A percentile compares a stretch with the other conserved stretches of the same genome.
phyloP scores from a whole-genome alignment of 2,888 invertebrate species.

The Microctonus brassicae region DNA sequence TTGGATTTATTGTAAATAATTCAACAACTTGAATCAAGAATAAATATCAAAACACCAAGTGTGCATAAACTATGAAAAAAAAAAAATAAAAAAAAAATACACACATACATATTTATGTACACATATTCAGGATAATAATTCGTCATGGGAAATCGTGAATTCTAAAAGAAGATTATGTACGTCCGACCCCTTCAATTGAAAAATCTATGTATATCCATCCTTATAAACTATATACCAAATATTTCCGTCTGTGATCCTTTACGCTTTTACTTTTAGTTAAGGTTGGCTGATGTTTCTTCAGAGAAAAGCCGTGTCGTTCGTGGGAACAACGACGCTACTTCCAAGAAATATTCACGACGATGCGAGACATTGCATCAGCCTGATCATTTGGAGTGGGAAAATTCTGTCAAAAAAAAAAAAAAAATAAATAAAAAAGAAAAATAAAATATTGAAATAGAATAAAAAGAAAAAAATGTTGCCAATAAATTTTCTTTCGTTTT shows the following conservation, averaged over 20 bases:
- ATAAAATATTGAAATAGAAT: conserved; percentile 1
- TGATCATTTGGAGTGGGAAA: conserved; percentile 22
- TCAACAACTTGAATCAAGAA: neutral
- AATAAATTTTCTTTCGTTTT: neutral
- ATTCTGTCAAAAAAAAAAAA: conserved; percentile 16
- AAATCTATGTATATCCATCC: conserved; percentile 4
- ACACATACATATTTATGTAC: neutral
- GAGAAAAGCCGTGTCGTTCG: conserved; percentile 63
- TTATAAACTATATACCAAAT: too few relatives aligned
- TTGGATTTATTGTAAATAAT: too few relatives aligned
- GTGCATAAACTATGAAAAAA: neutral
- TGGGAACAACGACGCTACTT: conserved; percentile 62
- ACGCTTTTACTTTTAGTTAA: conserved; percentile 30
- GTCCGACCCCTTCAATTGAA: conserved; percentile 6
- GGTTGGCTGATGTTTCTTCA: conserved; percentile 49
- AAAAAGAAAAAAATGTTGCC: neutral
- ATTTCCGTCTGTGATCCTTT: too few relatives aligned
- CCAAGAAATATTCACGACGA: conserved; percentile 55
- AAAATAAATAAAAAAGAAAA: conserved; percentile 39
- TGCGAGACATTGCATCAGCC: conserved; percentile 44
- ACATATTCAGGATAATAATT: neutral
- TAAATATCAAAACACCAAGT: neutral
- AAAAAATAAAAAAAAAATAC: too few relatives aligned
- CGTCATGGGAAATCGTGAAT: conserved; percentile 9
- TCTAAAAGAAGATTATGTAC: neutral